Evolutionary conservation across 1,140 invertebrate species (phyloP), one percentile per base, ranked within the genome.

Genomic region (Nasonia vitripennis): DNA sequence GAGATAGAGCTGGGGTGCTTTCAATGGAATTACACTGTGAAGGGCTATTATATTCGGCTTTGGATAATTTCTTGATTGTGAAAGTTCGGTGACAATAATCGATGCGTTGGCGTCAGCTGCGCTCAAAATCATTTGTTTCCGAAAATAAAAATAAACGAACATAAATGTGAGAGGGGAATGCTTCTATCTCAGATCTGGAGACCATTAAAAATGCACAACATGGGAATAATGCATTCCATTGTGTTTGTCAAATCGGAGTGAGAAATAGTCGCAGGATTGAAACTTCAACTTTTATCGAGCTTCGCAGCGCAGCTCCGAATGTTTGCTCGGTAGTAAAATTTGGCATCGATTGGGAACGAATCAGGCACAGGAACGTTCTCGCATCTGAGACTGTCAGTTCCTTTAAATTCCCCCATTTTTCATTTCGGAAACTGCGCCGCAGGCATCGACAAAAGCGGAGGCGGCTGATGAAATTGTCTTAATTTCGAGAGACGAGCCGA

Each of bases 11-110:
- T 14, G 87, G 89, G 88, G 87, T 89, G 88, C 74, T 86, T 83
- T 78, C 86, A 83, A 82, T 86, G 81, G 87, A 86, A 88, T 88
- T 89, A 89, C 87, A 84, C 62, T 87, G 85, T 79, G 70, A 78
- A 37, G 34, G 9, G 12, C 68, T 12, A 51, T 73, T 78, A 41
- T 82, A 62, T 62, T 45, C 41, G 11, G 41, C 41, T 45, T 45
- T 45, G 41, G 41, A 45, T 45, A 45, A 9, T 45, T 45, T 45
- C 10, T 45, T 45, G 7, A 45, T 45, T 10, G 41, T 7, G 41
- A 45, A 45, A 45, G 10, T 9, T 45, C 10, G 10, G 41, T 45
- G 41, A 45, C 41, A 10, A 45, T 0, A 45, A 45, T 45, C 7
- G 41, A 45, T 45, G 9, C 6, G 10, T 45, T 45, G 41, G 6